Percentiles rank a stretch among this genome's conserved stretches.
These are phyloP conservation scores for Seira musarum DNA, from an alignment of 2,888 invertebrate genomes.

Conservation along the genomic window DNA sequence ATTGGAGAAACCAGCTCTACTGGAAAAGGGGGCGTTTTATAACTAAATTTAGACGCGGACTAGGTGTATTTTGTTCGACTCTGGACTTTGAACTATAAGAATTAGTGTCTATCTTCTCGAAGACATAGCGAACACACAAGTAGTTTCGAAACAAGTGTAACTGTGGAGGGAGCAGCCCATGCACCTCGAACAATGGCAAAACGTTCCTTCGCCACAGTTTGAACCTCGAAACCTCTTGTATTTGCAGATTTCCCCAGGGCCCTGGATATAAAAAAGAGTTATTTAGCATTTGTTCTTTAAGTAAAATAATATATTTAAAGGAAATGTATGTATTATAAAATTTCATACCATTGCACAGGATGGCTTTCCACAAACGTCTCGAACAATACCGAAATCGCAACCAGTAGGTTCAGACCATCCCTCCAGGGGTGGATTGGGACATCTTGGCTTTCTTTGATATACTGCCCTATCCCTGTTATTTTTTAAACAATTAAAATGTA, in stretches of 20 bases:
- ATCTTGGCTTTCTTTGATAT: constrained; percentile 22
- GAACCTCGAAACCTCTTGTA: constrained; percentile 31
- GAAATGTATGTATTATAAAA: background rate
- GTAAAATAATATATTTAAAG: background rate
- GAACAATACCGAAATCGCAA: constrained; percentile 32
- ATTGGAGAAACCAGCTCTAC: too few species aligned
- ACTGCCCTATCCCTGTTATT: background rate
- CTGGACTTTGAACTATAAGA: too few species aligned
- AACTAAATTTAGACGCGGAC: too few species aligned
- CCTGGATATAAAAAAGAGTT: constrained; percentile 22
- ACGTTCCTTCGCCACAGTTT: constrained; percentile 47
- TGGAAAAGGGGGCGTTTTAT: too few species aligned
- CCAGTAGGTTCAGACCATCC: constrained; percentile 39
- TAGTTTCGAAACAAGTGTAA: constrained; percentile 42
- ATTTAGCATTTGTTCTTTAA: background rate
- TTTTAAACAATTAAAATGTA: too few species aligned
- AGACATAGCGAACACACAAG: constrained; percentile 48
- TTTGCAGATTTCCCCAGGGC: constrained; percentile 48
- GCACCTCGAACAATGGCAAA: constrained; percentile 40
- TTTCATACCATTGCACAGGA: constrained; percentile 45
- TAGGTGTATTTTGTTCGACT: too few species aligned
- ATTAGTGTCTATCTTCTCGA: constrained; percentile 13
- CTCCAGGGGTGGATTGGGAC: constrained; percentile 34
- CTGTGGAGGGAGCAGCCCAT: constrained; percentile 45
- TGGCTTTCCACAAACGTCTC: constrained; percentile 40